Percentiles rank a stretch among this genome's conserved stretches.
Conservation (phyloP, 2,888 invertebrate genomes). For the Ecdyonurus torrentis region DNA sequence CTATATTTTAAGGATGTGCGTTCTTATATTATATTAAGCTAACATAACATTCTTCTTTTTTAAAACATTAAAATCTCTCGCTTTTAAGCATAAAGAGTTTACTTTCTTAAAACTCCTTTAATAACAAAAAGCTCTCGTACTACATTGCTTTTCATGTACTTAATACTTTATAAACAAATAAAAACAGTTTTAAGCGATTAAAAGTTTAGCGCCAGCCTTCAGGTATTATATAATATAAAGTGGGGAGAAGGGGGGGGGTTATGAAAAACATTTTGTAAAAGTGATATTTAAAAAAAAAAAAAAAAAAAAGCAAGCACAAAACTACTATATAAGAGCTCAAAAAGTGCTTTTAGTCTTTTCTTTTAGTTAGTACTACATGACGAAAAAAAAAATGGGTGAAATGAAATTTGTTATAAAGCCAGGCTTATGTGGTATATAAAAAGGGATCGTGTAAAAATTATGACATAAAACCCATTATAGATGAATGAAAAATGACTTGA, state of each 20-base stretch:
- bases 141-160: not conserved
- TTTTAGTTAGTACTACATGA: not conserved
- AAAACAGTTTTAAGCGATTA: slow-evolving; percentile 1
- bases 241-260: too few species aligned
- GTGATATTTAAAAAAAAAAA: not conserved
- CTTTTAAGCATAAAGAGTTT: not conserved
- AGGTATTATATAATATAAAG: not conserved
- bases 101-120: not conserved
- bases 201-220: not conserved
- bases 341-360: not conserved
- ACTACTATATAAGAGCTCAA: not conserved
- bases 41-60: not conserved
- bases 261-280: not conserved
- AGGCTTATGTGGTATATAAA: not conserved
- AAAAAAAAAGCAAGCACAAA: not conserved
- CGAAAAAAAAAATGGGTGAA: not conserved
- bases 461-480: not conserved
- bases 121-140: not conserved
- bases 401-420: not conserved
- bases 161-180: slow-evolving; percentile 4
- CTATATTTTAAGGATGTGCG: not conserved
- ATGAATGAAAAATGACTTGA: not conserved
- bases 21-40: not conserved
- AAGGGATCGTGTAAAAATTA: not conserved
- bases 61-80: not conserved